phyloP scores from a whole-genome alignment of 2,888 invertebrate genomes.

The Sesia apiformis region DNA sequence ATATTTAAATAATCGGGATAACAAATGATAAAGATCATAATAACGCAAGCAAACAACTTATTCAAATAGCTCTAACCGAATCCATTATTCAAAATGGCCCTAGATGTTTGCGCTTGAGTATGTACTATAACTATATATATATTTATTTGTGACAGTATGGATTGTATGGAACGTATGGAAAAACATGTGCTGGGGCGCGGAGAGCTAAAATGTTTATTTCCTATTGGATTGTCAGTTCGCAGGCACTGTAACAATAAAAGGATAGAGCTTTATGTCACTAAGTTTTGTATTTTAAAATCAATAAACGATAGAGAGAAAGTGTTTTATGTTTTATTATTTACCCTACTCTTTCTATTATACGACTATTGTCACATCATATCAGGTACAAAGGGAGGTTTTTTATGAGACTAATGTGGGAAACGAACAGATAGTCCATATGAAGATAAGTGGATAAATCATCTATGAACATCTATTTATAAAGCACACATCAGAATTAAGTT shows the following conservation, averaged over 20 bases:
- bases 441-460: no score
- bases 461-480: no score
- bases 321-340: constrained; percentile 25
- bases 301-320: constrained; percentile 73
- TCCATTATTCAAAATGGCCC: constrained; percentile 54
- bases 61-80: constrained; percentile 39
- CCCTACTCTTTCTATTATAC: neutral
- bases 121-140: constrained; percentile 30
- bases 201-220: constrained; percentile 67
- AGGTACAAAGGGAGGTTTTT: no score
- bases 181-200: constrained; percentile 30
- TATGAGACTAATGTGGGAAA: no score
- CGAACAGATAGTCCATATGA: no score
- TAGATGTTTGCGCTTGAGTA: constrained; percentile 53
- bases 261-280: constrained; percentile 75
- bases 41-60: constrained; percentile 39
- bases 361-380: no score
- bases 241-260: constrained; percentile 75
- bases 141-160: constrained; percentile 54
- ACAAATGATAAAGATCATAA: neutral
- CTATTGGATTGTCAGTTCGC: constrained; percentile 74
- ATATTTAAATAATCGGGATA: neutral
- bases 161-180: constrained; percentile 30
- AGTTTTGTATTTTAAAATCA: constrained; percentile 75
- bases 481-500: no score